Conservation (phyloP, 2,888 invertebrate genomes). For the Acleris laterana region DNA sequence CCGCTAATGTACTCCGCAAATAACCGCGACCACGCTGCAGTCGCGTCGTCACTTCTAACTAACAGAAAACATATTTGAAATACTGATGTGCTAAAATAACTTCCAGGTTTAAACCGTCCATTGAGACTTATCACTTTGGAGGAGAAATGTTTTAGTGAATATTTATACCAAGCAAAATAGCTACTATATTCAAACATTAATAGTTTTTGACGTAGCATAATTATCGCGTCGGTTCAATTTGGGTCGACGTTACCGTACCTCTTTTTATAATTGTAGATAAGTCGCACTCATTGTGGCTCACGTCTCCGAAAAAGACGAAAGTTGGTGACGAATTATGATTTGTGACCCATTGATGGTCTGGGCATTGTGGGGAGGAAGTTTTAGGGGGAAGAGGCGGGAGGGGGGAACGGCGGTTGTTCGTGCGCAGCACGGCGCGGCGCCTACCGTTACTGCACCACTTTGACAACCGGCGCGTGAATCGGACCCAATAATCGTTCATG, state of each 20-base stretch:
- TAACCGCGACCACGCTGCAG: constrained; percentile 15
- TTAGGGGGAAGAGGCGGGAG: constrained; percentile 48
- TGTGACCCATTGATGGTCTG: constrained; percentile 58
- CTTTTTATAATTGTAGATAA: constrained; percentile 39
- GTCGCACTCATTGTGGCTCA: constrained; percentile 40
- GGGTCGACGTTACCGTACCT: constrained; percentile 7
- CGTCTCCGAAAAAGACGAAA: constrained; percentile 50
- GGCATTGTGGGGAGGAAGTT: constrained; percentile 41
- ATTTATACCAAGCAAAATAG: too few species aligned
- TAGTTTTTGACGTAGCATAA: too few species aligned
- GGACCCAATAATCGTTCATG: constrained; percentile 31
- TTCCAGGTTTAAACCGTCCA: too few species aligned
- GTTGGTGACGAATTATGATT: constrained; percentile 61
- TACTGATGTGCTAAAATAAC: not conserved
- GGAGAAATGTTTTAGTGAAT: too few species aligned
- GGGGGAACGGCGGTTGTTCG: constrained; percentile 50
- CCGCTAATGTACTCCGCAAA: constrained; percentile 39
- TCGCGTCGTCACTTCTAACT: not conserved
- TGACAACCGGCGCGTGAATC: constrained; percentile 58
- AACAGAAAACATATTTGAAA: constrained; percentile 1
- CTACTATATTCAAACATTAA: too few species aligned
- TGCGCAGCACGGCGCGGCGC: constrained; percentile 62
- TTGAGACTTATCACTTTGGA: too few species aligned
- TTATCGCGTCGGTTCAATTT: too few species aligned
- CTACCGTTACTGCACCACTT: constrained; percentile 76